Base-by-base conservation (phyloP, 2,113 vertebrate genomes). In the Acrocephalus arundinaceus region DNA sequence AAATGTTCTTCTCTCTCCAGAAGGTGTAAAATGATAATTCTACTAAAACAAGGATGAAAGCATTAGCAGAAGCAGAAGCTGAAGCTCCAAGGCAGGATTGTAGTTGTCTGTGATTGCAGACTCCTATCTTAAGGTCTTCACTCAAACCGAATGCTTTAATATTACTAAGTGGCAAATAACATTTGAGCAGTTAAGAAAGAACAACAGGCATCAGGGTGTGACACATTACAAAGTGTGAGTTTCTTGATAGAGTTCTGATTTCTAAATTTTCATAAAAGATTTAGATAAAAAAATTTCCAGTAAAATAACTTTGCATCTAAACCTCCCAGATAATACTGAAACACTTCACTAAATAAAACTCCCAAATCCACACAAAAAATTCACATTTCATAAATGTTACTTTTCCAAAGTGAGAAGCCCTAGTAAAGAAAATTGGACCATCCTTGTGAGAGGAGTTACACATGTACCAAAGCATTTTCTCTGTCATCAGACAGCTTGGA, bases 191-290 rank as follows among this genome's bases (percentile, higher is more conserved):
- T 59, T 93, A 45, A 77, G n/a, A 79, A 52, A 77, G 21, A 54
- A 51, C 24, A 86, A 48, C 9, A 59, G 7, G 30, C 24, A 70
- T 66, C 33, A 45, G 9, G 5, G 22, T 55, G 25, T 22, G 55
- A 17, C n/a, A 58, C 0, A 6, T 17, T 57, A 62, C 3, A 51
- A 93, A 58, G 17, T 0, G 0, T 48, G 35, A 76, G 11, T 58
- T 78, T 59, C 35, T 48, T 78, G 11, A 86, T 17, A 39, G 1
- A 55, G 65, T 28, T 79, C 14, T 71, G 30, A 70, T 77, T 91
- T 68, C 21, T 83, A 66, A 62, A 46, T 52, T 49, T 28, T 62
- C 28, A n/a, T 43, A 11, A 20, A 48, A 23, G 4, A 70, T 51
- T 37, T 55, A 80, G n/a, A 55, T 37, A 9, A 54, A 91, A 91